phyloP scores from a whole-genome alignment of 2,888 invertebrate genomes.

The Calameuta idolon region DNA sequence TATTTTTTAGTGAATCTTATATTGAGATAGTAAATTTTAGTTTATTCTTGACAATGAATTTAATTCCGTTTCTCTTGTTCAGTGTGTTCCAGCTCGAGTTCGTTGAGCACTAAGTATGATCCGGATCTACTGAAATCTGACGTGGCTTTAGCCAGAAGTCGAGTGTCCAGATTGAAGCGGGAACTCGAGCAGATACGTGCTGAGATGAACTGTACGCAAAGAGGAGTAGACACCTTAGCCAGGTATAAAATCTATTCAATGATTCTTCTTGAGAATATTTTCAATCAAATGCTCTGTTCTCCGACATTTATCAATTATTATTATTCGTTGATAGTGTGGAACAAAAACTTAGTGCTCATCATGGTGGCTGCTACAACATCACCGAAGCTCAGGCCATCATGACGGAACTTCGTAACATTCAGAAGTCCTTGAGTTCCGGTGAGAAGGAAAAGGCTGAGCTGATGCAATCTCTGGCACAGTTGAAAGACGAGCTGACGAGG shows the following conservation, averaged over 20 bases:
- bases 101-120: slow-evolving; percentile 92
- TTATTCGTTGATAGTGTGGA: slow-evolving; percentile 78
- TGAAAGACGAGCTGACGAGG: slow-evolving; percentile 92
- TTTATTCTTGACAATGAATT: slow-evolving; percentile 13
- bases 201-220: slow-evolving; percentile 91
- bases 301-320: slow-evolving; percentile 16
- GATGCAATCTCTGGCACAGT: slow-evolving; percentile 92
- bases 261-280: not conserved
- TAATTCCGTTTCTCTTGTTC: slow-evolving; percentile 43
- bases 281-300: not conserved
- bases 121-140: slow-evolving; percentile 94
- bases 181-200: slow-evolving; percentile 92
- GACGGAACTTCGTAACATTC: slow-evolving; percentile 92
- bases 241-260: slow-evolving; percentile 73
- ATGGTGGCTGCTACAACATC: slow-evolving; percentile 90
- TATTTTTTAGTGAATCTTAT: slow-evolving; percentile 47
- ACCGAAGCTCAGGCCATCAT: slow-evolving; percentile 96
- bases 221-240: slow-evolving; percentile 91
- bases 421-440: slow-evolving; percentile 89
- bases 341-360: slow-evolving; percentile 86
- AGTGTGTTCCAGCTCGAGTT: slow-evolving; percentile 91
- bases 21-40: not conserved
- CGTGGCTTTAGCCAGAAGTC: slow-evolving; percentile 87
- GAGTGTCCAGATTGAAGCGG: slow-evolving; percentile 88
- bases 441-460: slow-evolving; percentile 94